phyloP scores from a whole-genome alignment of 2,113 vertebrate genomes.

The Etia nguti region DNA sequence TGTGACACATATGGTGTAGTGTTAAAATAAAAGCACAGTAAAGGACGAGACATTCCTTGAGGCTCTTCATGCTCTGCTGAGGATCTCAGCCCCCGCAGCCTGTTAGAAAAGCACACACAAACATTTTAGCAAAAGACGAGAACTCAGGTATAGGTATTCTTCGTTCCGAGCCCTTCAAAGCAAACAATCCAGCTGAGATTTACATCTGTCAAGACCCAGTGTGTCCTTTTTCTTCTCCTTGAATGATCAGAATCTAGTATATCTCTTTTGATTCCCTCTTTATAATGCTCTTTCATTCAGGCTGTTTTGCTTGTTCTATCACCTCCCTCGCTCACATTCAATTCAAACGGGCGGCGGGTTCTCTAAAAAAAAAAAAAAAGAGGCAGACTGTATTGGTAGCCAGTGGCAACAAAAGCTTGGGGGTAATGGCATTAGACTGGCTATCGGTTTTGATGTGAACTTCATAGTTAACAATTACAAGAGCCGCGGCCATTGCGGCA shows the following conservation, averaged over 20 bases:
- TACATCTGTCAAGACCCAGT: constrained; percentile 32
- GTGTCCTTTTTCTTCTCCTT: constrained; percentile 16
- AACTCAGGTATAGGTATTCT: constrained; percentile 20
- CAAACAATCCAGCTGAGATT: constrained; percentile 44
- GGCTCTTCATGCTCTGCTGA: constrained; percentile 20
- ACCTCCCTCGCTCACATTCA: neutral
- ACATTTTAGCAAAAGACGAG: constrained; percentile 6
- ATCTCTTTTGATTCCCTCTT: constrained; percentile 23
- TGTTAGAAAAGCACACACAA: neutral
- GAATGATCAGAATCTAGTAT: constrained; percentile 17
- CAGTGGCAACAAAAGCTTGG: constrained; percentile 41
- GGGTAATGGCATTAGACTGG: constrained; percentile 14
- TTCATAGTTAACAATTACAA: constrained; percentile 49
- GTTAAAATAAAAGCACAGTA: neutral
- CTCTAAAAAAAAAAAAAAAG: neutral
- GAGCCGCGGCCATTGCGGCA: neutral
- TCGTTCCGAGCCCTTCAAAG: constrained; percentile 13
- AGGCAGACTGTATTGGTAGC: constrained; percentile 41
- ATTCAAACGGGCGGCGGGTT: neutral
- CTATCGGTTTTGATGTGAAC: constrained; percentile 54
- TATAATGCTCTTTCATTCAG: constrained; percentile 1
- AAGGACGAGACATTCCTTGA: constrained; percentile 34
- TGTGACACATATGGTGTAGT: constrained; percentile 5
- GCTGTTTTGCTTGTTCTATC: constrained; percentile 17
- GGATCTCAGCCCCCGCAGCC: constrained; percentile 24